phyloP scores from a whole-genome alignment of 2,797 vertebrate species.

The Sorex maritimensis region DNA sequence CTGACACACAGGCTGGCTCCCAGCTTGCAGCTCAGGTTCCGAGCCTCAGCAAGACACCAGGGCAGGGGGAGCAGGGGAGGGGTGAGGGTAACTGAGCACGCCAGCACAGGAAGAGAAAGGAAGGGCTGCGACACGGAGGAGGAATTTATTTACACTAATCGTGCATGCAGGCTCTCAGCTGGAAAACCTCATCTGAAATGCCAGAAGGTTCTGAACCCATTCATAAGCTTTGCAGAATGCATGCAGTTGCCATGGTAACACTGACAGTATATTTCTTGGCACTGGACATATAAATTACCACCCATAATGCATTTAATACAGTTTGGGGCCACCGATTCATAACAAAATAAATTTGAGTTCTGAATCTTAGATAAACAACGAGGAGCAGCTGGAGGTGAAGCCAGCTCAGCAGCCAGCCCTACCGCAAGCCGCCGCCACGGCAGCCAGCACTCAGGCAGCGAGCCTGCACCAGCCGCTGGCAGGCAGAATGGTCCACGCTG shows the following conservation, averaged over 20 bases:
- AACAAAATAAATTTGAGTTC: constrained; percentile 64
- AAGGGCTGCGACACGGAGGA: background rate
- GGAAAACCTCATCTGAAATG: constrained; percentile 75
- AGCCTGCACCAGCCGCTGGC: no score
- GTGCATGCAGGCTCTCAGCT: constrained; percentile 70
- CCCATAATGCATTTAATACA: constrained; percentile 64
- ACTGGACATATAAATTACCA: constrained; percentile 56
- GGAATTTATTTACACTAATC: constrained; percentile 60
- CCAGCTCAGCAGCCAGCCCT: background rate
- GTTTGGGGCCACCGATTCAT: constrained; percentile 55
- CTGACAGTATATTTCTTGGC: background rate
- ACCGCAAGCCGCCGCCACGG: background rate
- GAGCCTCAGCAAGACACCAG: background rate
- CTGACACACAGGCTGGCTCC: no score
- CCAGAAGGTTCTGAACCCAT: constrained; percentile 75
- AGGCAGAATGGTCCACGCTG: no score
- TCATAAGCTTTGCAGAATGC: constrained; percentile 72
- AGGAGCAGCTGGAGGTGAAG: background rate
- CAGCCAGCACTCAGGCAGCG: background rate
- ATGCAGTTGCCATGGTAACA: constrained; percentile 80
- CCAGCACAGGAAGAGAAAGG: no score
- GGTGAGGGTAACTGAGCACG: background rate
- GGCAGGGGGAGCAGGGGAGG: constrained; percentile 8
- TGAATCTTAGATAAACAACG: constrained; percentile 59
- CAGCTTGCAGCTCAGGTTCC: no score